Evolutionary conservation across 2,797 vertebrate genomes (phyloP).

Genomic region (Garrulus glandarius): DNA sequence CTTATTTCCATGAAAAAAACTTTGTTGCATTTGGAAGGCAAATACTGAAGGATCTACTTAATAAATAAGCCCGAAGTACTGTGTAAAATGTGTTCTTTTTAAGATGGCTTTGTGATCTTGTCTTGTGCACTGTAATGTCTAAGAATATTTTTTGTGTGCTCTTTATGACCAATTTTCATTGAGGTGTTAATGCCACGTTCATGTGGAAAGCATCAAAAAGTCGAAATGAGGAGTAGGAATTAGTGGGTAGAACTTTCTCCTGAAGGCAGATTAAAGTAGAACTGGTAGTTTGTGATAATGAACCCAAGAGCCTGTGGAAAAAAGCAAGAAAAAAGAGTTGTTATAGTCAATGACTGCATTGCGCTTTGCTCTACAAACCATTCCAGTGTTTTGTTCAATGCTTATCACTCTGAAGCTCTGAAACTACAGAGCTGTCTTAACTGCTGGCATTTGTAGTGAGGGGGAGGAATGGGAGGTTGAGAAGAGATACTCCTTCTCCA

Average conservation of each 20-base stretch:
- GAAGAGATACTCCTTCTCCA: conserved; percentile 22
- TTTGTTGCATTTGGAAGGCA: neutral
- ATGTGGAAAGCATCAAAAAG: neutral
- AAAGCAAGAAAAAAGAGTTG: neutral
- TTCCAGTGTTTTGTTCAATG: neutral
- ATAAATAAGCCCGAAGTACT: neutral
- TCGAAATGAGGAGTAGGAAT: neutral
- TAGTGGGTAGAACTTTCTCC: neutral
- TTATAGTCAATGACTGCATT: neutral
- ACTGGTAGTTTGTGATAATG: neutral
- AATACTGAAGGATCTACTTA: neutral
- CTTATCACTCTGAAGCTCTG: neutral
- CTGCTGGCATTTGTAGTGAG: conserved; percentile 45
- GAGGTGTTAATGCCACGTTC: neutral
- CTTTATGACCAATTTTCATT: neutral
- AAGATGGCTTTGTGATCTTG: neutral
- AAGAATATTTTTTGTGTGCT: neutral
- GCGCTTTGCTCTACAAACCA: neutral
- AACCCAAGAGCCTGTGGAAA: neutral
- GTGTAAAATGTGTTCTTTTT: neutral
- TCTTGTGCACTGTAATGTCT: neutral
- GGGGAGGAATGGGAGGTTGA: conserved; percentile 30
- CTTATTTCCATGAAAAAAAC: neutral
- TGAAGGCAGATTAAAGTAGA: conserved; percentile 5
- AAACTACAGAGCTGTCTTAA: conserved; percentile 19